Base-by-base conservation (phyloP, 1,140 invertebrate genomes). In the Asobara japonica region DNA sequence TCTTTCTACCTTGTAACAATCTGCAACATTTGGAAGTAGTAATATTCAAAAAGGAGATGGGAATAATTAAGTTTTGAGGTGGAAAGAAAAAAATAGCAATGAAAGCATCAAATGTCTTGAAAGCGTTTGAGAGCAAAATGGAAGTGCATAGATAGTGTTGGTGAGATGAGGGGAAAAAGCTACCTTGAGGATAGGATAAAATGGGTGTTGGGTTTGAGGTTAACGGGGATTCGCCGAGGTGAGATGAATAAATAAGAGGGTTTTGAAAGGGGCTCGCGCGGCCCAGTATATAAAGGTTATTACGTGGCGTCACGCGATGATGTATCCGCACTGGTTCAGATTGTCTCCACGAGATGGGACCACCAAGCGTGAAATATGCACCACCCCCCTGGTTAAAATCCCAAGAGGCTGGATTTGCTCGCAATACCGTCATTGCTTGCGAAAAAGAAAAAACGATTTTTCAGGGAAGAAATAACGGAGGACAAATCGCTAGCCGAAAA, bases 221-320 rank as follows among this genome's bases (percentile, higher is more conserved):
- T 65, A 60, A 67, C 65, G 65, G 65, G 48, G 41, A 68, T 69
- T 76, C 56, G 65, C 73, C 78, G 80, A 84, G 83, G 84, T 83
- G 83, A 86, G 83, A 87, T 86, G 85, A 86, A 87, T 86, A 87
- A 86, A 87, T 87, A 87, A 86, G 84, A 85, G 83, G 84, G 80
- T 83, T 84, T 80, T 85, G 84, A 84, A 84, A 85, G 84, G 81
- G 80, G 82, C 60, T 74, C 72, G 36, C 22, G 48, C 51, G 1
- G 4, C 33, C 71, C n/a, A 29, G 7, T 20, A 68, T 64, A 38
- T 16, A 25, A 25, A 83, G 78, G 84, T 87, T 87, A 87, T 87
- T 87, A 87, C 83, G 79, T 74, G 76, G 83, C 85, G 85, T 87
- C 85, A 87, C 80, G 82, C 83, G 85, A 87, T 87, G 85, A 87